These are phyloP conservation scores for Acleris cristana DNA, from an alignment of 2,888 invertebrate genomes.

Conservation along the genomic window DNA sequence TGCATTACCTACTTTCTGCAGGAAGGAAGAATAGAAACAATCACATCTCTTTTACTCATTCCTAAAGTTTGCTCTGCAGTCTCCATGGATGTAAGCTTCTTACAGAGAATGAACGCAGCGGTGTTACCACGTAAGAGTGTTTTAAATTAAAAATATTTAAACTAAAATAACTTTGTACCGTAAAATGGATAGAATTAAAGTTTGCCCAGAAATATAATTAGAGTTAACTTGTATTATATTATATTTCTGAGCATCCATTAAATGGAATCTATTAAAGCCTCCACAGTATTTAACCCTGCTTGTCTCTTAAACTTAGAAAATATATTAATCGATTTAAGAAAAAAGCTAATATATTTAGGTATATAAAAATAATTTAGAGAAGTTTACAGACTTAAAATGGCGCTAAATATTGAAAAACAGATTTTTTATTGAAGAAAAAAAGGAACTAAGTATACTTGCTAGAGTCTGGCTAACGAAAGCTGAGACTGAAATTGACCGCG, in stretches of 20 bases:
- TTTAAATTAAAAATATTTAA: conserved; percentile 26
- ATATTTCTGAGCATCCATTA: conserved; percentile 5
- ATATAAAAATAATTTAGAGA: neutral
- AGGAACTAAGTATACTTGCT: conserved; percentile 10
- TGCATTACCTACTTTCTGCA: too few species aligned
- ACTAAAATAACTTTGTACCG: conserved; percentile 35
- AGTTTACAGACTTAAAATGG: neutral
- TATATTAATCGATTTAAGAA: neutral
- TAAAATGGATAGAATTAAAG: conserved; percentile 15
- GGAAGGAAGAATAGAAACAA: too few species aligned
- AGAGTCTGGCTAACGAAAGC: too few species aligned
- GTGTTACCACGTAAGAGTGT: conserved; percentile 13
- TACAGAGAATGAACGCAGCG: neutral
- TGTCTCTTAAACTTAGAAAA: conserved; percentile 25
- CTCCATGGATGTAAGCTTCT: too few species aligned
- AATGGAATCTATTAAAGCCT: conserved; percentile 32
- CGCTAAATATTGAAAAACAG: neutral
- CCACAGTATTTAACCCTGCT: conserved; percentile 31
- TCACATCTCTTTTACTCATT: too few species aligned
- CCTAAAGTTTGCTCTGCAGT: too few species aligned
- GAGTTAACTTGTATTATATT: neutral
- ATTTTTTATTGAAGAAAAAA: neutral
- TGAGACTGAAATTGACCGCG: too few species aligned
- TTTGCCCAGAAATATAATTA: conserved; percentile 6
- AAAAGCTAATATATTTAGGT: neutral